Conservation (phyloP, 37 sponge, comb jelly and placozoan species). For the Eunapius fragilis region DNA sequence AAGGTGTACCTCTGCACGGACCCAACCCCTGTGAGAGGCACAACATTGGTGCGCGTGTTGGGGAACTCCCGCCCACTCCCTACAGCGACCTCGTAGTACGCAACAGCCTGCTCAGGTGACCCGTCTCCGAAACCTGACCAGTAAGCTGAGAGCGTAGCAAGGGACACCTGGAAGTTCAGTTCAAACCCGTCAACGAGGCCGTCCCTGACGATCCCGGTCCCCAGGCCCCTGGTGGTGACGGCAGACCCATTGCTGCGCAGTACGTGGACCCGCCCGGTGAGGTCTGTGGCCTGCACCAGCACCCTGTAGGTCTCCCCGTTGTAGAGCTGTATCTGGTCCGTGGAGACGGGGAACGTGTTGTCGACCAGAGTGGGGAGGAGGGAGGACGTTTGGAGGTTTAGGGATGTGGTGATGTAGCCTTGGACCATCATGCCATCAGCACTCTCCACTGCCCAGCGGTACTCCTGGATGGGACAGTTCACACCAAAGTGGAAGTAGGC, state of each 20-base stretch:
- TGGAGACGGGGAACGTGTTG: slow-evolving; percentile 36
- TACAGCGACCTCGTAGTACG: slow-evolving; percentile 70
- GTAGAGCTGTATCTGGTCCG: slow-evolving; percentile 56
- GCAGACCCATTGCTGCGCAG: slow-evolving; percentile 56
- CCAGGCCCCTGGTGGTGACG: slow-evolving; percentile 53
- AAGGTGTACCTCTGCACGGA: slow-evolving; percentile 49
- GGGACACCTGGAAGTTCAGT: slow-evolving; percentile 76
- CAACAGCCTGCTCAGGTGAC: slow-evolving; percentile 59
- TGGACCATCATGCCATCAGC: slow-evolving; percentile 57
- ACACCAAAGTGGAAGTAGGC: slow-evolving; percentile 34
- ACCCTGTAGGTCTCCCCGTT: slow-evolving; percentile 74
- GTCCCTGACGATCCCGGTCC: slow-evolving; percentile 67
- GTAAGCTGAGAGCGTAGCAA: slow-evolving; percentile 40
- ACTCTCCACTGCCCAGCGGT: slow-evolving; percentile 64
- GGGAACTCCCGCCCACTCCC: slow-evolving; percentile 66
- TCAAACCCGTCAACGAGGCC: slow-evolving; percentile 65
- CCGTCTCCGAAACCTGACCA: slow-evolving; percentile 80
- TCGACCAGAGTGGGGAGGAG: not conserved
- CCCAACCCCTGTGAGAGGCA: slow-evolving; percentile 68
- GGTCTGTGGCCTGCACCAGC: slow-evolving; percentile 61
- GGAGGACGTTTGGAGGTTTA: not conserved
- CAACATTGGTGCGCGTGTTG: slow-evolving; percentile 72
- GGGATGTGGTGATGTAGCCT: slow-evolving; percentile 16
- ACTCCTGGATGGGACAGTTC: slow-evolving; percentile 56
- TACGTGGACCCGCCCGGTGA: slow-evolving; percentile 38